Percentiles rank a stretch among this genome's conserved stretches.
Conservation (phyloP, 2,113 vertebrate species). For the Naja naja region DNA sequence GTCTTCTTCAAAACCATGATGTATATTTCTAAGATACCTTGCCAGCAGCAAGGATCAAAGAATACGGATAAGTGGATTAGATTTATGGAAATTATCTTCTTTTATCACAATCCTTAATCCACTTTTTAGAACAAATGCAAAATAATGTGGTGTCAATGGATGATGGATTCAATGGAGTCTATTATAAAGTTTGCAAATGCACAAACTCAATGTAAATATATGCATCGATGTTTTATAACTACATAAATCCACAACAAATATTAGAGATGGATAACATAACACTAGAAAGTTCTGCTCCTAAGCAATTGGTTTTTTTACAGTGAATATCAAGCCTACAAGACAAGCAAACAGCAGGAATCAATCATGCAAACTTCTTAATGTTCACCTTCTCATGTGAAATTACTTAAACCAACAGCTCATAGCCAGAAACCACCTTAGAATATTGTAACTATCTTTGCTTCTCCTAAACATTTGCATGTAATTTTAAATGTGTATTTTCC, state of each 20-base stretch:
- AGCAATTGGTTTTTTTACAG: neutral
- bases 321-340: neutral
- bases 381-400: neutral
- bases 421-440: neutral
- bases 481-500: neutral
- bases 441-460: neutral
- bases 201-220: neutral
- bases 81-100: neutral
- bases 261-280: neutral
- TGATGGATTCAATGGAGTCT: neutral
- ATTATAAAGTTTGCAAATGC: neutral
- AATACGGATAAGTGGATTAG: neutral
- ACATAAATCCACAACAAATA: neutral
- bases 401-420: neutral
- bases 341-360: neutral
- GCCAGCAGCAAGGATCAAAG: neutral
- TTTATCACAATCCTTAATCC: neutral
- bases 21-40: neutral
- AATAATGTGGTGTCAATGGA: neutral
- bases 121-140: neutral
- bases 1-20: neutral
- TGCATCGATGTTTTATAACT: neutral
- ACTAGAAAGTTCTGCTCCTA: neutral
- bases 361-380: neutral
- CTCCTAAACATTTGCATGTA: neutral